Percentiles rank a stretch among this genome's conserved stretches.
phyloP scores from a whole-genome alignment of 2,113 vertebrate genomes.

The Hyperopisus bebe region DNA sequence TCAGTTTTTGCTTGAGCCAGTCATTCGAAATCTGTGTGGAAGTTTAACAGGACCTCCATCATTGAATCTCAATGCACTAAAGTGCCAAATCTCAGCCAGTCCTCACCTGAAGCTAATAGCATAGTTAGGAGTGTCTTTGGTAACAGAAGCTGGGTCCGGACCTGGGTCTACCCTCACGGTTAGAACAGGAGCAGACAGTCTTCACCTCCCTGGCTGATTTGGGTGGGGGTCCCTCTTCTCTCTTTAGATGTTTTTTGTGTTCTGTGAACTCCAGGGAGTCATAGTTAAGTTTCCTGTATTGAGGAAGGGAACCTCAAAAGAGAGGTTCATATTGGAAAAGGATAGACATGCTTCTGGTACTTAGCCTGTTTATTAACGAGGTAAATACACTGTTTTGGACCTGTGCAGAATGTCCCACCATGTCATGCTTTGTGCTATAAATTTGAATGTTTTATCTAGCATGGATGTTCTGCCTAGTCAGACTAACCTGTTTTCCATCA shows the following conservation, averaged over 20 bases:
- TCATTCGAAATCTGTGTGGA: neutral
- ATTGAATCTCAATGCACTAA: neutral
- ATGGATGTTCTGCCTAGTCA: neutral
- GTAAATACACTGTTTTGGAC: neutral
- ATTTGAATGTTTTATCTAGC: neutral
- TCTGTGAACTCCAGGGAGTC: neutral
- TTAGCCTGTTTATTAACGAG: neutral
- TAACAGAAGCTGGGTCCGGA: neutral
- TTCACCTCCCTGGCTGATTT: neutral
- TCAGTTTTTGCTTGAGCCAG: neutral
- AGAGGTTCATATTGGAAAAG: neutral
- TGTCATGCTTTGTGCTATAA: neutral
- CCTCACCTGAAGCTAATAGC: neutral
- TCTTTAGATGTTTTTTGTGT: neutral
- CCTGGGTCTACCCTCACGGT: neutral
- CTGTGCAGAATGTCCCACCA: neutral
- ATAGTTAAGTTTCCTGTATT: neutral
- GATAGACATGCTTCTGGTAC: neutral
- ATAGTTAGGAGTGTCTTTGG: neutral
- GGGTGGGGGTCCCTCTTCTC: neutral
- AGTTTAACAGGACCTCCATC: neutral
- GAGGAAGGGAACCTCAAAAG: neutral
- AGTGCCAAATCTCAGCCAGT: neutral
- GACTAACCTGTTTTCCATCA: neutral
- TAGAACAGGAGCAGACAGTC: neutral